Conservation (phyloP, 2,113 vertebrate species). For the Pygoscelis adeliae region DNA sequence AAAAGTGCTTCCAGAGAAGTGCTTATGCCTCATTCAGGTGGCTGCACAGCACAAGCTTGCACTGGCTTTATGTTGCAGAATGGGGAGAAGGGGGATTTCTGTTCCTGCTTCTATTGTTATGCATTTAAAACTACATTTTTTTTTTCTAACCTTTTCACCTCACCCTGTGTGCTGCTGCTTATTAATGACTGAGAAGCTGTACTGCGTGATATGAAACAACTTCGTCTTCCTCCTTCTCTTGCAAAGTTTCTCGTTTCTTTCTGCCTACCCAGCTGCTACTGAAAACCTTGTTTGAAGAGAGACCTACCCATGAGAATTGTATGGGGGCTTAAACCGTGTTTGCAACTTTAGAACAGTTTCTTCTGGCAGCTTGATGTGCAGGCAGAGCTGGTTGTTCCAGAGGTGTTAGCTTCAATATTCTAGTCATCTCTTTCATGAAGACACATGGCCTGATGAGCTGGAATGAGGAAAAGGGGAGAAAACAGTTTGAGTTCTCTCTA, state of each 20-base stretch:
- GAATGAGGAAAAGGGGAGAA: background rate
- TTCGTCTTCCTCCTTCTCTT: background rate
- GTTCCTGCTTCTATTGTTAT: background rate
- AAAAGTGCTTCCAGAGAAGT: background rate
- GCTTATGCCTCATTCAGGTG: background rate
- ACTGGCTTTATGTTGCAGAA: background rate
- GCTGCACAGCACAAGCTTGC: background rate
- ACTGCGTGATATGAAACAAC: background rate
- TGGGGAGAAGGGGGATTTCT: background rate
- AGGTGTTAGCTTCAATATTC: background rate
- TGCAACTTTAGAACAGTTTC: background rate
- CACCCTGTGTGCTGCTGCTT: background rate
- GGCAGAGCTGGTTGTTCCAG: background rate
- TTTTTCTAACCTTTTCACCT: background rate
- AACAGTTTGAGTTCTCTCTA: background rate
- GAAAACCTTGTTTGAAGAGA: background rate
- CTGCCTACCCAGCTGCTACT: background rate
- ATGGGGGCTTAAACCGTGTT: background rate
- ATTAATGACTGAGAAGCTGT: background rate
- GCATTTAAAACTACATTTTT: background rate
- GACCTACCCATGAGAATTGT: background rate
- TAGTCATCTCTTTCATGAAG: background rate
- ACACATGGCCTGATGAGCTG: background rate
- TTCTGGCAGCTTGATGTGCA: background rate
- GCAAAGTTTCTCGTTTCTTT: background rate